These are phyloP conservation scores for Phalacrocorax carbo DNA, from an alignment of 2,113 vertebrate genomes.

Conservation along the genomic window DNA sequence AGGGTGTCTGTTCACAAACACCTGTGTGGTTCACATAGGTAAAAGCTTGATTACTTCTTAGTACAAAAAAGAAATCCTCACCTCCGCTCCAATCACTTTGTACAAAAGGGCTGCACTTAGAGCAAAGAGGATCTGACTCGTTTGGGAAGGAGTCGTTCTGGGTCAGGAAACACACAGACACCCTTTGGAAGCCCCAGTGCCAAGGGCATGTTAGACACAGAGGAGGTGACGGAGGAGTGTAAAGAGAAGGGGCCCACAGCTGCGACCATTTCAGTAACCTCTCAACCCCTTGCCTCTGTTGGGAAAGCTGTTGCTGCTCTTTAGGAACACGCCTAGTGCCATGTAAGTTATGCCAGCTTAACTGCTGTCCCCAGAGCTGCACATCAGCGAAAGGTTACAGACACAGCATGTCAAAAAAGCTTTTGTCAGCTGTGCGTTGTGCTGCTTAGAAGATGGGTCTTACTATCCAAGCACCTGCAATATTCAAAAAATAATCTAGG, in stretches of 20 bases:
- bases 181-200: neutral
- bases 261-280: neutral
- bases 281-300: neutral
- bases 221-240: neutral
- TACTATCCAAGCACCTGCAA: neutral
- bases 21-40: neutral
- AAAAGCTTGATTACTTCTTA: neutral
- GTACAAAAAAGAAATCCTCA: neutral
- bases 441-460: neutral
- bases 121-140: neutral
- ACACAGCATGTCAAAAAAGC: neutral
- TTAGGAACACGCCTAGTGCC: neutral
- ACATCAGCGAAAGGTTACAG: neutral
- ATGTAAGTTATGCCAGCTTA: neutral
- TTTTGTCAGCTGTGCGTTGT: neutral
- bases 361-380: neutral
- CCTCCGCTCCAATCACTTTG: neutral
- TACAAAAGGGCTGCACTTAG: neutral
- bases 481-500: neutral
- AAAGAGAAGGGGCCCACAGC: neutral
- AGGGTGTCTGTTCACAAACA: neutral
- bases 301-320: neutral
- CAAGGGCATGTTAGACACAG: neutral
- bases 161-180: neutral
- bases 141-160: neutral